Percentiles rank a stretch among this genome's conserved stretches.
These are phyloP conservation scores for Epinephelus lanceolatus DNA, from an alignment of 2,113 vertebrate species.

Conservation along the genomic window DNA sequence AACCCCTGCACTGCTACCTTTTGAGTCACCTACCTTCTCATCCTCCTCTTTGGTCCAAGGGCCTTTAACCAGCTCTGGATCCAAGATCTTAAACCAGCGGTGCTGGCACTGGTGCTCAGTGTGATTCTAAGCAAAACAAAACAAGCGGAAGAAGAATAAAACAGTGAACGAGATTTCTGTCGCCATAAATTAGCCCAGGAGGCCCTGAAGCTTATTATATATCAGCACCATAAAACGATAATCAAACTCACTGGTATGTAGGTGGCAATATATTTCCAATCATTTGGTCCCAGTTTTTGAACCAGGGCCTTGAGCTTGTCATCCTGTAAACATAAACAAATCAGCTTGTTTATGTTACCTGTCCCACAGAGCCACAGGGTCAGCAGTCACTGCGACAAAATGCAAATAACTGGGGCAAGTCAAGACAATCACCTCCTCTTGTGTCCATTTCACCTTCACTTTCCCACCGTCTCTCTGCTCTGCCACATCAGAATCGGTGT, in stretches of 20 bases:
- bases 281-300: constrained; percentile 89
- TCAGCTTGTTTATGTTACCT: background rate
- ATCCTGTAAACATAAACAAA: constrained; percentile 85
- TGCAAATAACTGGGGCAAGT: background rate
- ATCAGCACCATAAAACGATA: background rate
- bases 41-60: constrained; percentile 99
- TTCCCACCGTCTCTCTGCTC: constrained; percentile 90
- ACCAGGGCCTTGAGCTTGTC: constrained; percentile 92
- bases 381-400: background rate
- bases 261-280: constrained; percentile 94
- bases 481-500: constrained; percentile 91
- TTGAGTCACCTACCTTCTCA: constrained; percentile 87
- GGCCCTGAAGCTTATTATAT: background rate
- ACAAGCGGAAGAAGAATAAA: background rate
- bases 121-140: constrained; percentile 85
- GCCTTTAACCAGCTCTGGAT: constrained; percentile 96
- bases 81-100: constrained; percentile 95
- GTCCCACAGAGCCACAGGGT: background rate
- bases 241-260: constrained; percentile 89
- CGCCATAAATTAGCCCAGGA: background rate
- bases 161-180: background rate
- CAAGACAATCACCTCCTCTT: constrained; percentile 88
- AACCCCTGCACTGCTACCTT: background rate
- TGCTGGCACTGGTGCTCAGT: constrained; percentile 97
- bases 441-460: constrained; percentile 95